Conservation (phyloP, 2,113 vertebrate genomes). For the Laterallus jamaicensis region DNA sequence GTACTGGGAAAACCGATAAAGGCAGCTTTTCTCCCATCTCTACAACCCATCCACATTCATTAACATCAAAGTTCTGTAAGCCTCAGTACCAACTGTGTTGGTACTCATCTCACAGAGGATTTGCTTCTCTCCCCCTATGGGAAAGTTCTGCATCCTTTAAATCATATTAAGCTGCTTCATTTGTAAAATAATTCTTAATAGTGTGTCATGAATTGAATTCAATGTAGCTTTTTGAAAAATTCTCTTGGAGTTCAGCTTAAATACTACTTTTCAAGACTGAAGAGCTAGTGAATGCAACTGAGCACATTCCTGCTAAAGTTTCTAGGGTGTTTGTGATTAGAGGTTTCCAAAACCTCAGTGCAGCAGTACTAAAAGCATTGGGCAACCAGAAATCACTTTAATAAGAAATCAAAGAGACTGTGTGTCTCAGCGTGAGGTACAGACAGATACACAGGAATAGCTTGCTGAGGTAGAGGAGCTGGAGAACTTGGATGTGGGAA, state of each 20-base stretch:
- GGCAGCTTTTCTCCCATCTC: conserved; percentile 58
- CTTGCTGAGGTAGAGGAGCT: neutral
- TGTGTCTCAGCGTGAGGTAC: conserved; percentile 42
- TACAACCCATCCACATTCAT: conserved; percentile 66
- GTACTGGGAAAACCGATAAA: conserved; percentile 65
- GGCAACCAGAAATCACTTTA: conserved; percentile 60
- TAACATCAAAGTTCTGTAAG: conserved; percentile 73
- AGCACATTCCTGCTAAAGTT: conserved; percentile 53
- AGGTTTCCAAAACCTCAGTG: conserved; percentile 38
- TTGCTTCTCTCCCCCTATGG: conserved; percentile 69
- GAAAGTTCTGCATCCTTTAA: conserved; percentile 73
- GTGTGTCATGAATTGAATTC: conserved; percentile 61
- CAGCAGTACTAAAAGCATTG: conserved; percentile 20
- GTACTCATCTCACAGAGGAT: conserved; percentile 72
- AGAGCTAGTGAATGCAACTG: conserved; percentile 22
- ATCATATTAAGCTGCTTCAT: conserved; percentile 75
- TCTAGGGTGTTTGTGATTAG: conserved; percentile 2
- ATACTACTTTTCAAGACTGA: conserved; percentile 40
- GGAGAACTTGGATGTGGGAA: conserved; percentile 14
- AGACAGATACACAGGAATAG: conserved; percentile 3
- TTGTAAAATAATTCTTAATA: conserved; percentile 71
- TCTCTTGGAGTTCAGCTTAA: conserved; percentile 66
- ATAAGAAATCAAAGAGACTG: conserved; percentile 64
- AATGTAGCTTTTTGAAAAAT: conserved; percentile 63
- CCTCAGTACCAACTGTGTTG: conserved; percentile 55